Evolutionary conservation across 2,113 vertebrate genomes (phyloP).

Genomic region (Cyanoramphus novaezelandiae): DNA sequence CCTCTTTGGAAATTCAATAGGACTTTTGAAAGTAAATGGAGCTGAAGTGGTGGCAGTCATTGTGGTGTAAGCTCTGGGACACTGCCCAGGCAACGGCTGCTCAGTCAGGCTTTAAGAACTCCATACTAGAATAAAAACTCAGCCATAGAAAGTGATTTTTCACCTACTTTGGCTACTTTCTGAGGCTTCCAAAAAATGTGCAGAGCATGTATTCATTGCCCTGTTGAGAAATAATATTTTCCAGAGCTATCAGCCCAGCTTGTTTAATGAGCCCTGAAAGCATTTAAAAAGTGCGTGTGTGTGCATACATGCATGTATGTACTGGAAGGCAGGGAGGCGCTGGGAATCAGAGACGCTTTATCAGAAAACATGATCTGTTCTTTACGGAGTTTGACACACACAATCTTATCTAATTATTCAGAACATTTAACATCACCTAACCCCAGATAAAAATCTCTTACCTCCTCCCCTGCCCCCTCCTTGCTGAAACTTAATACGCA

Average conservation of each 20-base stretch:
- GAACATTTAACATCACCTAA: constrained; percentile 39
- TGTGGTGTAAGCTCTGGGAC: neutral
- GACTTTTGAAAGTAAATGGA: neutral
- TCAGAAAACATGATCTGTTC: neutral
- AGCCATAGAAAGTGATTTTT: neutral
- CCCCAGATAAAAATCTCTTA: constrained; percentile 39
- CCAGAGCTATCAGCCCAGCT: neutral
- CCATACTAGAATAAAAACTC: neutral
- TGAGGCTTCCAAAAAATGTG: neutral
- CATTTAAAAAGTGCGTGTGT: neutral
- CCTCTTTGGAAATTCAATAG: neutral
- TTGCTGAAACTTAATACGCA: constrained; percentile 53
- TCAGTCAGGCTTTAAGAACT: neutral
- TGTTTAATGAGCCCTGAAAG: constrained; percentile 6
- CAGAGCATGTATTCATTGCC: neutral
- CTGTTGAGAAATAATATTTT: neutral
- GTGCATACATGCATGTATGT: neutral
- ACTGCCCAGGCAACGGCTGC: neutral
- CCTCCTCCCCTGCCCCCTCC: neutral
- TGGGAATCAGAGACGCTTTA: neutral
- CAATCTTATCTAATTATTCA: constrained; percentile 31
- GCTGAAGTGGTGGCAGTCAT: neutral
- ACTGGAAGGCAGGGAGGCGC: neutral
- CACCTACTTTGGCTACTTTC: neutral
- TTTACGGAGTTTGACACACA: neutral